Conservation (phyloP, 53 echinoderm and acorn worm species). For the Paelopatides confundens region DNA sequence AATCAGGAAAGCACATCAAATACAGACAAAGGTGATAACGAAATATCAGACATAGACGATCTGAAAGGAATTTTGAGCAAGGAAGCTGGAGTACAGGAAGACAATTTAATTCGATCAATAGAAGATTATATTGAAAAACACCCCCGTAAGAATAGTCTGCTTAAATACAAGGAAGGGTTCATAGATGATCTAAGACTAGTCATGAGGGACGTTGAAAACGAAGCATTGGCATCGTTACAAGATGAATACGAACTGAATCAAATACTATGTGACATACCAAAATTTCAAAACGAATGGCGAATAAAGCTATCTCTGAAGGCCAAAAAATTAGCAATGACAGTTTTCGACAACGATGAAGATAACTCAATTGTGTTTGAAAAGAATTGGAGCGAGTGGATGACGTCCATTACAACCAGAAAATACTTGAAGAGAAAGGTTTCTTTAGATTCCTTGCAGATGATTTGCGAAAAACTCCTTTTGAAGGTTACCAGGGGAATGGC, state of each 20-base stretch:
- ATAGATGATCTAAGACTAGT: neutral
- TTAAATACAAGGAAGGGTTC: neutral
- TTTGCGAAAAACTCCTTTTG: slow-evolving; percentile 34
- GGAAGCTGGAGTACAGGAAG: neutral
- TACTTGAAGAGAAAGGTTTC: neutral
- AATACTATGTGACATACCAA: neutral
- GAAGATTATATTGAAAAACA: neutral
- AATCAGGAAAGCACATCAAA: too few species aligned
- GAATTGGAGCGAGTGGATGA: neutral
- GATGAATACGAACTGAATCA: slow-evolving; percentile 6
- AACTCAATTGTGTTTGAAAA: neutral
- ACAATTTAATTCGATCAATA: neutral
- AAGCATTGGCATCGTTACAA: neutral
- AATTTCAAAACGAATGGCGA: neutral
- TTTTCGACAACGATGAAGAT: neutral
- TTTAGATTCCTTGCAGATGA: neutral
- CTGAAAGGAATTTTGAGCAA: neutral
- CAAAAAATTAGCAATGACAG: neutral
- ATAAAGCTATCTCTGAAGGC: neutral
- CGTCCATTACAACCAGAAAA: neutral
- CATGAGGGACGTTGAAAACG: slow-evolving; percentile 1
- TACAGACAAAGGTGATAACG: neutral
- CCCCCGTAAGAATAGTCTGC: neutral
- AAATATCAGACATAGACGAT: neutral
- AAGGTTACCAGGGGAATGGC: slow-evolving; percentile 28